phyloP scores from a whole-genome alignment of 2,888 invertebrate species.

The Camponotus fellah region DNA sequence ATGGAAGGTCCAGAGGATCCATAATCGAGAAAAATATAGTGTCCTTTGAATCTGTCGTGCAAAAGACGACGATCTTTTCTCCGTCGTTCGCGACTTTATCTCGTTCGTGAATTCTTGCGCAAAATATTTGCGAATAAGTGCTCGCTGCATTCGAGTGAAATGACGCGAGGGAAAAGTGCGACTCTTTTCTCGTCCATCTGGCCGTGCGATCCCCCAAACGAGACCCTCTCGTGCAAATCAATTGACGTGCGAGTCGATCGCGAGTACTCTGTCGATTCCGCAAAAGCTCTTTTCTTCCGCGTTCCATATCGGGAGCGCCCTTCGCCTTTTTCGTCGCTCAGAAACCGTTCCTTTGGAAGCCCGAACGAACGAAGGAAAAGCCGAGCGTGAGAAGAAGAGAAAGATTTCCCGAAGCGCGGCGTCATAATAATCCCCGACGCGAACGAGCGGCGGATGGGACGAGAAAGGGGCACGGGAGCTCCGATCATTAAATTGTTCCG shows the following conservation, averaged over 20 bases:
- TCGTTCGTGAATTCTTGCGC: slow-evolving; percentile 41
- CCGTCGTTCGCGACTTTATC: slow-evolving; percentile 37
- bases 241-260: not conserved
- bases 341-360: slow-evolving; percentile 13
- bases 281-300: not conserved
- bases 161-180: slow-evolving; percentile 78
- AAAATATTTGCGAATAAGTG: slow-evolving; percentile 37
- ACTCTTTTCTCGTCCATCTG: slow-evolving; percentile 60
- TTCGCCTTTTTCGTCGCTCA: slow-evolving; percentile 21
- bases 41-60: not conserved
- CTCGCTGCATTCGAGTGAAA: slow-evolving; percentile 78
- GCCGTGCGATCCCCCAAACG: slow-evolving; percentile 53
- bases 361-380: slow-evolving; percentile 18
- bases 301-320: not conserved
- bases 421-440: slow-evolving; percentile 78
- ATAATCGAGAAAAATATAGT: not conserved
- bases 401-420: slow-evolving; percentile 66
- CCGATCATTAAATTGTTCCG: slow-evolving; percentile 86
- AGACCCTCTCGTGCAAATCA: slow-evolving; percentile 28
- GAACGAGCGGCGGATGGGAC: slow-evolving; percentile 46
- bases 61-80: not conserved
- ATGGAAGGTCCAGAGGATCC: not conserved
- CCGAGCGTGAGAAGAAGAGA: slow-evolving; percentile 35
- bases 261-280: not conserved
- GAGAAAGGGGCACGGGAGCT: slow-evolving; percentile 68